Evolutionary conservation across 2,113 vertebrate genomes (phyloP).

Genomic region (Anguilla japonica): DNA sequence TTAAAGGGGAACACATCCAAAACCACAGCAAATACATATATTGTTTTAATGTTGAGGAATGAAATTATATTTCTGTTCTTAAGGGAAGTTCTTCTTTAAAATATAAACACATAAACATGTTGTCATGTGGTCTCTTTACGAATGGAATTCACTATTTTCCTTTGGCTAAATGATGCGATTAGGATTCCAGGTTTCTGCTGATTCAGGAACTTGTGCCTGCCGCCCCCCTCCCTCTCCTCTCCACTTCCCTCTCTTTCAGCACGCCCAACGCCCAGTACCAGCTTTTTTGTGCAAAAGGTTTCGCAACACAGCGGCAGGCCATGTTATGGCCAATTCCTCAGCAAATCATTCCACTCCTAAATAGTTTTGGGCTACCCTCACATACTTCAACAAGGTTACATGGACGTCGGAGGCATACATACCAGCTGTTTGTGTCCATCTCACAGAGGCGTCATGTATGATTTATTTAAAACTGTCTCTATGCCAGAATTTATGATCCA

Average conservation of each 20-base stretch:
- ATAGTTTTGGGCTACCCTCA: not conserved
- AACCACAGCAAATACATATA: not conserved
- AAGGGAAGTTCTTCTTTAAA: not conserved
- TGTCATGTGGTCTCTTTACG: not conserved
- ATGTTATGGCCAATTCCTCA: not conserved
- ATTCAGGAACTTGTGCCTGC: not conserved
- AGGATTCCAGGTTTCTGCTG: not conserved
- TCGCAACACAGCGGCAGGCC: not conserved
- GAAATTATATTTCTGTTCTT: not conserved
- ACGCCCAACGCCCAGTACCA: not conserved
- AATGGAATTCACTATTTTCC: not conserved
- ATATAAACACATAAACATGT: not conserved
- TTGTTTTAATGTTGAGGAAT: not conserved
- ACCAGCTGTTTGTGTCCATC: not conserved
- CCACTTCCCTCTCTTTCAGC: not conserved
- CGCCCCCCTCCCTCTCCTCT: not conserved
- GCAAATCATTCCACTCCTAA: not conserved
- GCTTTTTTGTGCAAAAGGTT: not conserved
- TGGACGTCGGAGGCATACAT: not conserved
- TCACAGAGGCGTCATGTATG: not conserved
- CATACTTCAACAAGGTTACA: not conserved
- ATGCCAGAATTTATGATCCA: not conserved
- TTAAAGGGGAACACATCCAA: not conserved
- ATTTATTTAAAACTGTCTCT: not conserved
- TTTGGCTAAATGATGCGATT: not conserved